Percentiles rank a stretch among this genome's conserved stretches.
These are phyloP conservation scores for Passer montanus DNA, from an alignment of 2,113 vertebrate genomes.

Conservation along the genomic window DNA sequence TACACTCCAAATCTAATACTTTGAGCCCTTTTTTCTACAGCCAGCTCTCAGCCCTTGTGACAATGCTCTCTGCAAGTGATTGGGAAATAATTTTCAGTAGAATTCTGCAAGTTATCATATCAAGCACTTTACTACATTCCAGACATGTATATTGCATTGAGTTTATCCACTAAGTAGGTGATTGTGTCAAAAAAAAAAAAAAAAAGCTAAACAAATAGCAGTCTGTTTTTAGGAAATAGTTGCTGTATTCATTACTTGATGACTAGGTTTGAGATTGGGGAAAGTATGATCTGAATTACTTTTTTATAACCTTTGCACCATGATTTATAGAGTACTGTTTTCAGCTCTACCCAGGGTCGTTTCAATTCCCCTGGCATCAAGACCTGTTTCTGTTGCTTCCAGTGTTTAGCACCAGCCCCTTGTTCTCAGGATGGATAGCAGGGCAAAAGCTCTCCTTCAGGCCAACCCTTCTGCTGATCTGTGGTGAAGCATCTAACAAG, in stretches of 20 bases:
- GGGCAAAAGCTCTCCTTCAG: not conserved
- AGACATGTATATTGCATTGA: not conserved
- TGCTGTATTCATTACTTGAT: not conserved
- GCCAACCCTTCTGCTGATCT: not conserved
- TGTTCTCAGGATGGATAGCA: not conserved
- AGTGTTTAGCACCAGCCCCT: not conserved
- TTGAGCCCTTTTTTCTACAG: slow-evolving; percentile 4
- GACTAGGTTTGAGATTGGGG: not conserved
- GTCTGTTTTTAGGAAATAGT: not conserved
- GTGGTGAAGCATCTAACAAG: not conserved
- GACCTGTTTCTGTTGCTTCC: not conserved
- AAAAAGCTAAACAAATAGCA: not conserved
- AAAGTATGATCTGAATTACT: not conserved
- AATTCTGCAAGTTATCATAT: not conserved
- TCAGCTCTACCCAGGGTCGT: not conserved
- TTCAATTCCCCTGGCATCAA: not conserved
- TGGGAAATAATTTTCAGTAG: not conserved
- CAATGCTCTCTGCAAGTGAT: not conserved
- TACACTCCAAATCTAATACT: slow-evolving; percentile 13
- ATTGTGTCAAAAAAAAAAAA: not conserved
- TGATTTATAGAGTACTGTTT: not conserved
- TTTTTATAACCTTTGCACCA: not conserved
- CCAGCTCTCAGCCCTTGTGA: not conserved
- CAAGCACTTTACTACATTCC: not conserved
- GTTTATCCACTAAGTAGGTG: not conserved